Evolutionary conservation across 2,113 vertebrate species (phyloP), one percentile per base, ranked within the genome.

Genomic region (Canis aureus): DNA sequence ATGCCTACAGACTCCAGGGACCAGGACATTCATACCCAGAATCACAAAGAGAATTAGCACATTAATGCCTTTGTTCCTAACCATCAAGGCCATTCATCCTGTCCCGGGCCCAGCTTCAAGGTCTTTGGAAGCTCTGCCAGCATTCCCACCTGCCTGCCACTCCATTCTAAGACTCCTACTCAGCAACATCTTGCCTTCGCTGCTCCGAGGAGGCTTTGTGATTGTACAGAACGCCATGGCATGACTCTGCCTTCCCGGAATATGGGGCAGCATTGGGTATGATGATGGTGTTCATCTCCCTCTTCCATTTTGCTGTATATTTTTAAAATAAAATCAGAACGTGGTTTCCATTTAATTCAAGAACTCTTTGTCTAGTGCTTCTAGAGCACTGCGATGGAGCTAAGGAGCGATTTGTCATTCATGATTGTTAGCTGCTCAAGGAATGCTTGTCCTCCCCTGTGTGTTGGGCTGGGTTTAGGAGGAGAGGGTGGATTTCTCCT

Each of bases 1-100:
- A 62, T 12, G 55, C 19, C 19, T 11, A 0, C 23, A 27, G 60
- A 51, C 84, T 51, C 69, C 11, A 49, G 71, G 59, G 92, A 69
- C 74, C 27, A 11, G 35, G 27, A 62, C 71, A 29, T 73, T 53
- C 49, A 71, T 66, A 81, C n/a, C 59, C n/a, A 57, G 59, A 87
- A 53, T 78, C 91, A 89, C 80, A 81, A 49, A 88, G 89, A 95
- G 57, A 89, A 82, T 29, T 19, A 59, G 62, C 85, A 84, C 43
- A 35, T 57, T 55, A 12, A 23, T 2, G 81, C 78, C 66, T 62
- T 92, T 90, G 87, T 82, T 92, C 49, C 62, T 43, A 35, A 73
- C 62, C 38, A 55, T 6, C 0, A 11, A 73, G 53, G 53, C 22
- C 35, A 15, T 76, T 87, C 43, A 6, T 57, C 19, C 49, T 27